Base-by-base conservation (phyloP, 2,113 vertebrate genomes). In the Polypterus bichir region DNA sequence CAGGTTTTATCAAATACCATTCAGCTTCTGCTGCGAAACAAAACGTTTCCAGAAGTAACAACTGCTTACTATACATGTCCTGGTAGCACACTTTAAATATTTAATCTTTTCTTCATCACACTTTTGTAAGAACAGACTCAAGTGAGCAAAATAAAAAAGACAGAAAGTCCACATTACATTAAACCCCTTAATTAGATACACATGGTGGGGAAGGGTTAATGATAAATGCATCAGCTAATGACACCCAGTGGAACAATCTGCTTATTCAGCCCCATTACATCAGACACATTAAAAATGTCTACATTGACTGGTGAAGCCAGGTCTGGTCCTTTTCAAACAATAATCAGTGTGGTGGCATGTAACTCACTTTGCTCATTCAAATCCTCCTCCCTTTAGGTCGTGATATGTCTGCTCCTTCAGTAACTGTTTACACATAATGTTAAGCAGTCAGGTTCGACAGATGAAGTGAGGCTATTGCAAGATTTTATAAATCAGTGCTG, bases 201-300 rank as follows among this genome's bases (percentile, higher is more conserved):
- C 3, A 63, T 70, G 81, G 78, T 64, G 76, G 63, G 74, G 76
- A 85, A 88, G 79, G 85, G 83, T 90, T 88, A 87, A 87, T 85
- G 84, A 85, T 76, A 85, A 73, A 81, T 82, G 80, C 82, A 75
- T 77, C 67, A 74, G 77, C 79, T 86, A 88, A 86, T 85, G 77
- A 83, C 77, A 88, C 89, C 85, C 82, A 53, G 73, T 79, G 82
- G 89, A 88, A 73, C 82, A 77, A 82, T 91, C 82, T 86, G 86
- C 90, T 90, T 86, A 84, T 76, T 86, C 86, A 90, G 88, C 81
- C 76, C 80, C 84, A 83, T 88, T 85, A 88, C 84, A 88, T 89
- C 84, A 89, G 84, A 76, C 79, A 77, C 79, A 81, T 89, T 89
- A 85, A 86, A 89, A 88, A 88, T 79, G 85, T 86, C 83, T 87